Evolutionary conservation across 2,113 vertebrate genomes (phyloP).

Genomic region (Andinoacara biseriatus): DNA sequence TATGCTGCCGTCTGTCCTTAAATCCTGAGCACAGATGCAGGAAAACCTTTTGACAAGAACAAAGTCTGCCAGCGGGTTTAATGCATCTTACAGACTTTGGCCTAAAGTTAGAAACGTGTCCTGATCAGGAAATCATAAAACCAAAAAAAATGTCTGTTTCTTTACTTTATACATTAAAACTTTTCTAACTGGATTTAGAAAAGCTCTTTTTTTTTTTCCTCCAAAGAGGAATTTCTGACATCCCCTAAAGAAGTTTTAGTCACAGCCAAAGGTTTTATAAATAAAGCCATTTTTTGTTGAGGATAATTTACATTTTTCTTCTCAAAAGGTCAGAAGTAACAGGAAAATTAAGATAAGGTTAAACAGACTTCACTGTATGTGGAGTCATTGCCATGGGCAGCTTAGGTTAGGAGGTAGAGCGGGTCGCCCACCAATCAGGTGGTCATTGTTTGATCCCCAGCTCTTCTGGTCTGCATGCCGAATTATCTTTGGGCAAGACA

Average conservation of each 20-base stretch:
- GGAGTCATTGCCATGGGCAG: background rate
- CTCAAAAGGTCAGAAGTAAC: background rate
- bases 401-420: background rate
- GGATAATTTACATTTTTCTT: background rate
- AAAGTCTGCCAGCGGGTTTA: background rate
- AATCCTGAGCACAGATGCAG: background rate
- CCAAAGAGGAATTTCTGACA: background rate
- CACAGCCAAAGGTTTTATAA: background rate
- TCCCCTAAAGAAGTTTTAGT: background rate
- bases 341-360: background rate
- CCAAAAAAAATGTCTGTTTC: background rate
- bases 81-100: background rate
- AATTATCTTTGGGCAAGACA: background rate
- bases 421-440: rapidly evolving
- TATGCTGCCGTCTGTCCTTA: background rate
- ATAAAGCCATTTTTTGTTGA: background rate
- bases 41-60: background rate
- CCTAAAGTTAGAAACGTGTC: constrained; percentile 1
- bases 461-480: rapidly evolving
- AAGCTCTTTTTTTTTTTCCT: background rate
- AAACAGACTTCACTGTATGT: background rate
- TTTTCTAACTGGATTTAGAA: background rate
- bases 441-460: rapidly evolving
- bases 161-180: background rate
- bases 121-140: background rate